phyloP scores from a whole-genome alignment of 2,797 vertebrate genomes.

The Macroramphosus scolopax region DNA sequence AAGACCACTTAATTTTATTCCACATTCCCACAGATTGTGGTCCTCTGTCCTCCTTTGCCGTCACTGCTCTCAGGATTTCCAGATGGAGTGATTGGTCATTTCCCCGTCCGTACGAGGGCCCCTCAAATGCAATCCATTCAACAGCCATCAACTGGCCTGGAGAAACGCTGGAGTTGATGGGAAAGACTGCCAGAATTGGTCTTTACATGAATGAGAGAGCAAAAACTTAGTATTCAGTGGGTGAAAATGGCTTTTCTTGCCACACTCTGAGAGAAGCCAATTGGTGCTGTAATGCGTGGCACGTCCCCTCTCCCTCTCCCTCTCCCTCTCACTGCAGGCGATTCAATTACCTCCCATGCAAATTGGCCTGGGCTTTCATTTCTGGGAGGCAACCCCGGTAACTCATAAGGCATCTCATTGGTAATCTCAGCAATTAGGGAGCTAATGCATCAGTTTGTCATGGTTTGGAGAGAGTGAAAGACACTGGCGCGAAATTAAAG shows the following conservation, averaged over 20 bases:
- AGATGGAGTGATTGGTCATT: constrained; percentile 52
- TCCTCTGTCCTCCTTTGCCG: not conserved
- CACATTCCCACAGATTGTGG: constrained; percentile 19
- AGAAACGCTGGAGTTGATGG: constrained; percentile 49
- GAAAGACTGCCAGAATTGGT: constrained; percentile 53
- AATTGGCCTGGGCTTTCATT: constrained; percentile 74
- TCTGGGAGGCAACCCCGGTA: constrained; percentile 65
- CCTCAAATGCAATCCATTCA: constrained; percentile 43
- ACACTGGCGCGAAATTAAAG: constrained; percentile 56
- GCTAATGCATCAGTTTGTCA: constrained; percentile 75
- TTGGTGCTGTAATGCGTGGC: constrained; percentile 54
- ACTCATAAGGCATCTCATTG: constrained; percentile 71
- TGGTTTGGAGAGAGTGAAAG: constrained; percentile 56
- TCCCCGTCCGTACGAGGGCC: constrained; percentile 32
- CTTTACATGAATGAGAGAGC: constrained; percentile 51
- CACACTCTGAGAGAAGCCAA: constrained; percentile 57
- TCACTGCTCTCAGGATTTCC: constrained; percentile 42
- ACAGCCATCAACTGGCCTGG: constrained; percentile 31
- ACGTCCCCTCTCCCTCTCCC: constrained; percentile 42
- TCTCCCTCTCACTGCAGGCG: constrained; percentile 54
- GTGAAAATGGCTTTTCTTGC: constrained; percentile 62
- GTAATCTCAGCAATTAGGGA: constrained; percentile 72
- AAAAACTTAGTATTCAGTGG: constrained; percentile 55
- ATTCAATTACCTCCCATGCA: constrained; percentile 78
- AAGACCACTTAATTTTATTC: constrained; percentile 23